A percentile compares a stretch with the other conserved stretches of the same genome.
Conservation (phyloP, 2,797 vertebrate species). For the Rhynchonycteris naso region DNA sequence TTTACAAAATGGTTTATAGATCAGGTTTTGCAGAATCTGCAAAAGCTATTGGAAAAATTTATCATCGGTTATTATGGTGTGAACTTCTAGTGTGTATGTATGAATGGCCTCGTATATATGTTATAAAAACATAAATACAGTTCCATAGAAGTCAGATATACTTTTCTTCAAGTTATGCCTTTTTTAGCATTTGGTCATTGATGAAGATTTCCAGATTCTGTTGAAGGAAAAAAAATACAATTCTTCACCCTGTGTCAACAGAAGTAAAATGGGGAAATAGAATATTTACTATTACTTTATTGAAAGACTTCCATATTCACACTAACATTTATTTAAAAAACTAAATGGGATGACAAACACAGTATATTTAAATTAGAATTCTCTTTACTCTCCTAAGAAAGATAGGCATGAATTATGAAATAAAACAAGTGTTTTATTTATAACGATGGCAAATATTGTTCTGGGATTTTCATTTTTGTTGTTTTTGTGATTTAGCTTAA, state of each 20-base stretch:
- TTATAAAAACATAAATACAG: neutral
- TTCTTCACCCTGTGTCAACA: neutral
- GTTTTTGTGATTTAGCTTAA: neutral
- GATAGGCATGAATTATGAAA: neutral
- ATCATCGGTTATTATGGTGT: neutral
- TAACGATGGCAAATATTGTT: neutral
- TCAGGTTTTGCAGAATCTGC: neutral
- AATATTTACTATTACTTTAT: neutral
- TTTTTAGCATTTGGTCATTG: neutral
- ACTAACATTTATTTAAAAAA: neutral
- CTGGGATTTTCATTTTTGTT: neutral
- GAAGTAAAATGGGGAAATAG: neutral
- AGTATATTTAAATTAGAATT: neutral
- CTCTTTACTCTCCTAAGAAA: neutral
- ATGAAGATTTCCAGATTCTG: neutral
- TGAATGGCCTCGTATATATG: rapidly evolving
- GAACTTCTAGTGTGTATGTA: neutral
- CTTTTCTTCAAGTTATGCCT: neutral
- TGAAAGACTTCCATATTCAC: neutral
- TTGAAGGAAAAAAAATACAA: neutral
- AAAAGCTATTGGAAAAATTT: neutral
- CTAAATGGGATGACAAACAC: neutral
- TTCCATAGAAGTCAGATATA: neutral
- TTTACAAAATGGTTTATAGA: neutral
- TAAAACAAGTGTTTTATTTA: neutral